phyloP scores from a whole-genome alignment of 2,797 vertebrate genomes.

The Sebastes taczanowskii region DNA sequence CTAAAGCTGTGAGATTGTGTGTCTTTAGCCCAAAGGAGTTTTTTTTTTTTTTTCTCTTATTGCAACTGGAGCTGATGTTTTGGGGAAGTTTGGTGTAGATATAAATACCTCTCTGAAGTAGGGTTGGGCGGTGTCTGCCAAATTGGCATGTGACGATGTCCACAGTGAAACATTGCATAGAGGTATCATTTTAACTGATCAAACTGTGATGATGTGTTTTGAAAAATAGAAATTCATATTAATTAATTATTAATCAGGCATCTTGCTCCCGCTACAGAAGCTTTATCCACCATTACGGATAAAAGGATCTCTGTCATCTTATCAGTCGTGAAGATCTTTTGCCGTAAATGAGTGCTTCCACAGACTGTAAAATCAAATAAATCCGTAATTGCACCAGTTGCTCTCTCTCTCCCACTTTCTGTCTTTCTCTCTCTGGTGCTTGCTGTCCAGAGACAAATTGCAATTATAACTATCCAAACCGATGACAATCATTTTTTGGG shows the following conservation, averaged over 20 bases:
- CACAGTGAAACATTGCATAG: not conserved
- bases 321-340: rapidly evolving
- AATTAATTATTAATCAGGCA: not conserved
- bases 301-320: not conserved
- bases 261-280: not conserved
- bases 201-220: not conserved
- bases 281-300: not conserved
- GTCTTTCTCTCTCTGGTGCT: not conserved
- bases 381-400: not conserved
- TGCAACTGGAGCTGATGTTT: slow-evolving; percentile 7
- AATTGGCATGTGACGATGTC: not conserved
- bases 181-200: not conserved
- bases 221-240: not conserved
- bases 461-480: not conserved
- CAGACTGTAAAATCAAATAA: not conserved
- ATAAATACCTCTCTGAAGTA: slow-evolving; percentile 20
- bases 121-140: not conserved
- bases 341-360: not conserved
- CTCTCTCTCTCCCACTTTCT: too few relatives aligned
- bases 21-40: not conserved
- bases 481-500: not conserved
- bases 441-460: not conserved
- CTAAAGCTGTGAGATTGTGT: slow-evolving; percentile 16
- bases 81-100: slow-evolving; percentile 17
- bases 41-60: not conserved